Evolutionary conservation across 2,113 vertebrate genomes (phyloP).

Genomic region (Ibidorhyncha struthersii): DNA sequence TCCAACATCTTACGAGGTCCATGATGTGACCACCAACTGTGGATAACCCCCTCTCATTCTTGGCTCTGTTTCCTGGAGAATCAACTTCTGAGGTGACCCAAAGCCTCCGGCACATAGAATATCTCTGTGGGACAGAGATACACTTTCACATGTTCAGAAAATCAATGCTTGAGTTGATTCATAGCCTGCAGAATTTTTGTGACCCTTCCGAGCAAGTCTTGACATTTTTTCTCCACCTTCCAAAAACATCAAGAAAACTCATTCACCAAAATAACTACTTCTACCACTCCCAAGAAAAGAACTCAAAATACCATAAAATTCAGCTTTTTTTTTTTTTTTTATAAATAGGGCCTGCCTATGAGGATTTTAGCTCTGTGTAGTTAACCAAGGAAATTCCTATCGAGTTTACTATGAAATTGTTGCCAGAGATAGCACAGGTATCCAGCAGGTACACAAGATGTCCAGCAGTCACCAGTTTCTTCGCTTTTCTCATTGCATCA

Average conservation of each 20-base stretch:
- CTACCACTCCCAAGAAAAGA: neutral
- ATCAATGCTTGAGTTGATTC: neutral
- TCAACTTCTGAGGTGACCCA: neutral
- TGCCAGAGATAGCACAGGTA: neutral
- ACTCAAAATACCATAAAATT: neutral
- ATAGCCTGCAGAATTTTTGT: neutral
- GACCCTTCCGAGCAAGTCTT: neutral
- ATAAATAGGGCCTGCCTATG: neutral
- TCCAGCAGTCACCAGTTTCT: neutral
- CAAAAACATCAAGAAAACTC: neutral
- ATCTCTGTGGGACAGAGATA: neutral
- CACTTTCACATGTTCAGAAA: neutral
- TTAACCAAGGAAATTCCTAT: neutral
- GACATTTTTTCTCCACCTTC: neutral
- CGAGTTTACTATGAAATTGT: neutral
- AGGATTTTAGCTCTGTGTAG: neutral
- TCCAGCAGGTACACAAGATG: neutral
- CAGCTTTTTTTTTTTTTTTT: accelerated
- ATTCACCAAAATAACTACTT: neutral
- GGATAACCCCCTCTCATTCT: neutral
- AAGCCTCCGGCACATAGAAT: neutral
- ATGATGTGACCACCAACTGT: neutral
- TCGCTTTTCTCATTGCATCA: neutral
- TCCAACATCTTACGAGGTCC: neutral
- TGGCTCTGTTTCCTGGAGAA: neutral